These are phyloP conservation scores for Dorcus parallelipipedus DNA, from an alignment of 2,888 invertebrate genomes.

Conservation along the genomic window DNA sequence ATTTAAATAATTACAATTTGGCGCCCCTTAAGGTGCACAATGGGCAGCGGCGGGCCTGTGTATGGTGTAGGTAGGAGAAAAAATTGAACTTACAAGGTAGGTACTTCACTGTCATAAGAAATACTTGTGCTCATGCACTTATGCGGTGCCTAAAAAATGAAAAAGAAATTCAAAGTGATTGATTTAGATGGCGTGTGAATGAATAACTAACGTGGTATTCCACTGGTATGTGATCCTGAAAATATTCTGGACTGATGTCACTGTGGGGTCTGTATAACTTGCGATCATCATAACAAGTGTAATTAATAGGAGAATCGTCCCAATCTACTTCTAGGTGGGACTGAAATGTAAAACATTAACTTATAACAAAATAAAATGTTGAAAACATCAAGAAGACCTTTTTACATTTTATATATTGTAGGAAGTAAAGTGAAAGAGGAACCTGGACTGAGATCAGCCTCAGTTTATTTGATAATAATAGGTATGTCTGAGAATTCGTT, in stretches of 20 bases:
- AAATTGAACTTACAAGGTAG: conserved; percentile 62
- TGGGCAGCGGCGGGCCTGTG: no score
- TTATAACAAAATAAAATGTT: no score
- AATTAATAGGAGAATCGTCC: conserved; percentile 13
- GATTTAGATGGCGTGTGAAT: neutral
- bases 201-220: conserved; percentile 53
- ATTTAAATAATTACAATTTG: no score
- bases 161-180: conserved; percentile 3
- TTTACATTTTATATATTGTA: no score
- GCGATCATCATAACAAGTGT: conserved; percentile 41
- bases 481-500: no score
- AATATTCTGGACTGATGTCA: conserved; percentile 49
- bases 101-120: conserved; percentile 59
- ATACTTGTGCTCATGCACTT: conserved; percentile 67
- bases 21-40: no score
- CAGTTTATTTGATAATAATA: no score
- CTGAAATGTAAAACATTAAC: conserved; percentile 44
- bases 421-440: no score
- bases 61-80: no score
- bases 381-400: no score
- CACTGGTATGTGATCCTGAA: conserved; percentile 56
- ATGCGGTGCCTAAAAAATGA: conserved; percentile 57
- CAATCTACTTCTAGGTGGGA: conserved; percentile 57
- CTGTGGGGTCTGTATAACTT: conserved; percentile 50
- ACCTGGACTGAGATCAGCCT: no score